A percentile compares a stretch with the other conserved stretches of the same genome.
phyloP scores from a whole-genome alignment of 2,888 invertebrate species.

The Stenodema calcarata region DNA sequence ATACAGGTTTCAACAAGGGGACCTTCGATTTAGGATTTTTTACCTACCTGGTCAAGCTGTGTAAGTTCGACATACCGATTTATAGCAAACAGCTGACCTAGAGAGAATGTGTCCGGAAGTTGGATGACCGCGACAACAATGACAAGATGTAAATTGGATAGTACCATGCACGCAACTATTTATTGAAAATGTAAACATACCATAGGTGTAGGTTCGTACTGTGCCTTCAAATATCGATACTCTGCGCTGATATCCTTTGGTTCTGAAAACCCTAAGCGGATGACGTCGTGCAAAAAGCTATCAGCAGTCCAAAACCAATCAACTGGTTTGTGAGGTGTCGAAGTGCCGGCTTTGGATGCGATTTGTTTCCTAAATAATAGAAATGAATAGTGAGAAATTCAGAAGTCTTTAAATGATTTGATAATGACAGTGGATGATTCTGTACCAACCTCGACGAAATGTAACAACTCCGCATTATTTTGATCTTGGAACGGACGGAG shows the following conservation, averaged over 20 bases:
- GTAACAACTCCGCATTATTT: slow-evolving; percentile 44
- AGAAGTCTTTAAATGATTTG: too few relatives aligned
- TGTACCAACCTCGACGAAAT: slow-evolving; percentile 16
- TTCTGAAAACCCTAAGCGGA: neutral
- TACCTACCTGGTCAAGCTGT: too few relatives aligned
- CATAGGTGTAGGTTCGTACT: neutral
- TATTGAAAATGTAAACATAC: too few relatives aligned
- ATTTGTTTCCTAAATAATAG: slow-evolving; percentile 19
- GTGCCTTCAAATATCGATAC: neutral
- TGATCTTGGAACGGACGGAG: slow-evolving; percentile 39
- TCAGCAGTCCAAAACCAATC: slow-evolving; percentile 45
- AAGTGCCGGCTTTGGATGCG: slow-evolving; percentile 38
- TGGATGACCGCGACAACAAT: too few relatives aligned
- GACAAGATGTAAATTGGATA: too few relatives aligned
- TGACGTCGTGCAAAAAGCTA: slow-evolving; percentile 23
- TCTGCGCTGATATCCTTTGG: neutral
- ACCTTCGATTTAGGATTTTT: too few relatives aligned
- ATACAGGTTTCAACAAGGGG: too few relatives aligned
- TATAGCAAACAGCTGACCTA: too few relatives aligned
- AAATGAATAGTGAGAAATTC: too few relatives aligned
- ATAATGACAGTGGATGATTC: neutral
- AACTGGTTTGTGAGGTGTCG: slow-evolving; percentile 40
- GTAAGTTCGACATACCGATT: too few relatives aligned
- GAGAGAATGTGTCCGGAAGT: too few relatives aligned
- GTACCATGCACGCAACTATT: too few relatives aligned